phyloP scores from a whole-genome alignment of 2,797 vertebrate genomes.

The Choloepus didactylus region DNA sequence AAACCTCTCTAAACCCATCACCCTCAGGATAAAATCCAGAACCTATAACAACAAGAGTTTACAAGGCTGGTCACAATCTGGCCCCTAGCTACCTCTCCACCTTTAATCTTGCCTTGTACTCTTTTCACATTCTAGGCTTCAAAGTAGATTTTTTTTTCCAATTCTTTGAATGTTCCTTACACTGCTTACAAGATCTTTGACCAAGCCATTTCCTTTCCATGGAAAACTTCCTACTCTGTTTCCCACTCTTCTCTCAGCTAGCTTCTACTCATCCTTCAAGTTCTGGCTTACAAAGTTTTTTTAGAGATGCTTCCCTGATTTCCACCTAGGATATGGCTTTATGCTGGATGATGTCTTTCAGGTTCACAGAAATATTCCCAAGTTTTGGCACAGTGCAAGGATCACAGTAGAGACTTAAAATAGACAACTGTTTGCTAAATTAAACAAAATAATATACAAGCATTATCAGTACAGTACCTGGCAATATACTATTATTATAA shows the following conservation, averaged over 20 bases:
- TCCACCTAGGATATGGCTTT: neutral
- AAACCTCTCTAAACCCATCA: neutral
- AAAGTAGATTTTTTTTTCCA: neutral
- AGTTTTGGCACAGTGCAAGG: neutral
- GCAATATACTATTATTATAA: neutral
- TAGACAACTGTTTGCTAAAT: neutral
- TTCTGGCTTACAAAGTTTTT: slow-evolving; percentile 15
- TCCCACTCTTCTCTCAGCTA: neutral
- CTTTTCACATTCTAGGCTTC: neutral
- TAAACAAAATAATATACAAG: slow-evolving; percentile 31
- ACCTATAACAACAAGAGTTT: neutral
- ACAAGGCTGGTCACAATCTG: neutral
- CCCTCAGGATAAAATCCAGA: neutral
- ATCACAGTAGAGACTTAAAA: neutral
- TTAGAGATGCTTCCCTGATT: neutral
- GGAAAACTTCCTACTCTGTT: neutral
- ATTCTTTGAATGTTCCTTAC: neutral
- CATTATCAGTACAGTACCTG: neutral
- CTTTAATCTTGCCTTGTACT: neutral
- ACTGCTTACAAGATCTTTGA: neutral
- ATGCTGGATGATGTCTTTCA: neutral
- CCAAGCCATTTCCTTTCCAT: neutral
- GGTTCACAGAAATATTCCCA: neutral
- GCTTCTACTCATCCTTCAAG: neutral
- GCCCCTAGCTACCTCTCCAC: neutral